These are phyloP conservation scores for Agrypnia vestita DNA, from an alignment of 1,140 invertebrate genomes.

Conservation along the genomic window DNA sequence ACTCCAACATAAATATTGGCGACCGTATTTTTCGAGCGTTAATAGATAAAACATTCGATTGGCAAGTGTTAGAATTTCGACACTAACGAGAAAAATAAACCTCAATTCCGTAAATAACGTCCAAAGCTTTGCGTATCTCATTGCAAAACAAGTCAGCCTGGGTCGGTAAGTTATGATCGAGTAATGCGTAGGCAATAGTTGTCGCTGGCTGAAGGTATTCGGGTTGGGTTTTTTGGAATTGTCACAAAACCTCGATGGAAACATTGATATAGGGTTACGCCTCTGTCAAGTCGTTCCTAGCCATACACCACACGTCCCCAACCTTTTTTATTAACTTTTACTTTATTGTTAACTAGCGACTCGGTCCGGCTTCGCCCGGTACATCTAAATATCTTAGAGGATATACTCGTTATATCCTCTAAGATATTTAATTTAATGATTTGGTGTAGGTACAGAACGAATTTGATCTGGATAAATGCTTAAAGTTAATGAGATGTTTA, in stretches of 20 bases:
- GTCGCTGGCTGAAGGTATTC: slow-evolving; percentile 31
- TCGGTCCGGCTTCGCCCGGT: no score
- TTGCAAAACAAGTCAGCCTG: slow-evolving; percentile 31
- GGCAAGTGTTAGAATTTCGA: slow-evolving; percentile 19
- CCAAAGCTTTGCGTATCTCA: slow-evolving; percentile 30
- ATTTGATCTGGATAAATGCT: no score
- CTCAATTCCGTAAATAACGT: slow-evolving; percentile 32
- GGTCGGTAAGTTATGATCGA: slow-evolving; percentile 27
- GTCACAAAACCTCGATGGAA: slow-evolving; percentile 45
- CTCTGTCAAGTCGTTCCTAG: slow-evolving; percentile 18
- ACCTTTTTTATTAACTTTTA: neutral
- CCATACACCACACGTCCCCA: neutral
- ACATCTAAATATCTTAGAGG: no score
- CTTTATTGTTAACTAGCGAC: no score
- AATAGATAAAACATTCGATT: slow-evolving; percentile 18
- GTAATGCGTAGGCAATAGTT: slow-evolving; percentile 46
- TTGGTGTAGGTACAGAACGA: no score
- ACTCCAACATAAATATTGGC: slow-evolving; percentile 11
- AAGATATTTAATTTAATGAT: no score
- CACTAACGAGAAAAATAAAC: slow-evolving; percentile 27
- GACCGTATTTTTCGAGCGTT: neutral
- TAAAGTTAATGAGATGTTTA: no score
- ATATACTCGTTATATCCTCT: no score
- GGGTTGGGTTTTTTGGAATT: slow-evolving; percentile 53
- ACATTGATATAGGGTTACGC: slow-evolving; percentile 41